Percentiles rank a stretch among this genome's conserved stretches.
Conservation (phyloP, 1,140 invertebrate genomes). For the Aphaenogaster floridana region DNA sequence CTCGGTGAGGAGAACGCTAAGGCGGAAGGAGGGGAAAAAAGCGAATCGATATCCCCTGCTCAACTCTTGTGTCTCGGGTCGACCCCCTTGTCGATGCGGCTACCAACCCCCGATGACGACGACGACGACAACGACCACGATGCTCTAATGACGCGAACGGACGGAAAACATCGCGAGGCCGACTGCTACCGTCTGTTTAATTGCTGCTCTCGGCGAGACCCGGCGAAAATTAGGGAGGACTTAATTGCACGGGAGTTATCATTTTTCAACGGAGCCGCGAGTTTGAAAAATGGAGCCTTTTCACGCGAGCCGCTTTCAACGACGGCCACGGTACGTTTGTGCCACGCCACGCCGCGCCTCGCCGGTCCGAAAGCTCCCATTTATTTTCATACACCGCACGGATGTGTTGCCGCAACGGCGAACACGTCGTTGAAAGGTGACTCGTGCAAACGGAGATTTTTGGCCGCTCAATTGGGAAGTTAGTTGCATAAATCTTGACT, state of each 20-base stretch:
- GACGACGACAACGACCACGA: neutral
- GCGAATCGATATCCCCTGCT: slow-evolving; percentile 79
- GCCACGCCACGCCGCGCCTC: neutral
- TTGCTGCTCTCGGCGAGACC: neutral
- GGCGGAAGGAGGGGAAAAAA: slow-evolving; percentile 32
- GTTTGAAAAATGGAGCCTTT: neutral
- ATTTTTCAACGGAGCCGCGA: slow-evolving; percentile 20
- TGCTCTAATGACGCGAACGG: neutral
- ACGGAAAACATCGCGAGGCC: neutral
- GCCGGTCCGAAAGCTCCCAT: slow-evolving; percentile 16
- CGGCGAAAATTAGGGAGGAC: slow-evolving; percentile 4
- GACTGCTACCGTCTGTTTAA: slow-evolving; percentile 1
- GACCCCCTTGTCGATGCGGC: slow-evolving; percentile 2
- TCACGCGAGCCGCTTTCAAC: slow-evolving; percentile 17
- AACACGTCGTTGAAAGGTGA: neutral
- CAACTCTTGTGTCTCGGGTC: slow-evolving; percentile 51
- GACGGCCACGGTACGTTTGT: neutral
- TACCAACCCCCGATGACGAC: neutral
- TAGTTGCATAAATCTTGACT: slow-evolving; percentile 3
- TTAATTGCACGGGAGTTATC: slow-evolving; percentile 32
- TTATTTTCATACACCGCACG: slow-evolving; percentile 28
- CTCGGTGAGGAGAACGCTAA: neutral
- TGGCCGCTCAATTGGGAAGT: neutral
- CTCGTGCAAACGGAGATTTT: slow-evolving; percentile 6
- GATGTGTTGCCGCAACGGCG: neutral